phyloP scores from a whole-genome alignment of 2,797 vertebrate genomes.

The Molossus molossus region DNA sequence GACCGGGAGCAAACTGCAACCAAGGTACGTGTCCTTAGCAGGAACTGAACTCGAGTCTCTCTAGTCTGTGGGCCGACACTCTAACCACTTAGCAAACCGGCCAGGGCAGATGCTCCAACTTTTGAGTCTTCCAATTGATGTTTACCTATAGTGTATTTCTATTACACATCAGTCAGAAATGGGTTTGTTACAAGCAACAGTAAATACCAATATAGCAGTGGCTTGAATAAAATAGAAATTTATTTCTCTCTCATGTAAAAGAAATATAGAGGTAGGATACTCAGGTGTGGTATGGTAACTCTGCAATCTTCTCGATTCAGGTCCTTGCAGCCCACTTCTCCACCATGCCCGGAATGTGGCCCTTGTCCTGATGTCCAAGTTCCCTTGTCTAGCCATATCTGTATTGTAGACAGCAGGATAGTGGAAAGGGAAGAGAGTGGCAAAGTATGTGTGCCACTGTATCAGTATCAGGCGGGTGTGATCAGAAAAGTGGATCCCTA shows the following conservation, averaged over 20 bases:
- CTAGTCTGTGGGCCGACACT: too few species aligned
- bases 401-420: neutral
- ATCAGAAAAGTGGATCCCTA: neutral
- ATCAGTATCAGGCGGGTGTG: neutral
- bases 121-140: neutral
- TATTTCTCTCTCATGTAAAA: neutral
- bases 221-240: neutral
- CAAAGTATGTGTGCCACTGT: neutral
- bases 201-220: neutral
- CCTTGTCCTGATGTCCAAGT: neutral
- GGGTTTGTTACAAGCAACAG: neutral
- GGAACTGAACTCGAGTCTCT: too few species aligned
- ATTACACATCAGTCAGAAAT: neutral
- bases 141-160: constrained; percentile 7
- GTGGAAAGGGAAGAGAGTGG: neutral
- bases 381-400: neutral
- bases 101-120: neutral
- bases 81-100: too few species aligned
- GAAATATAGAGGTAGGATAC: neutral
- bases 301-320: neutral
- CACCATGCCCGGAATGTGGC: neutral
- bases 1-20: too few species aligned
- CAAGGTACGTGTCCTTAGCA: too few species aligned
- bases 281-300: neutral
- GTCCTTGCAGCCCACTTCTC: neutral